These are phyloP conservation scores for Lates japonicus DNA, from an alignment of 2,797 vertebrate species.

Conservation along the genomic window DNA sequence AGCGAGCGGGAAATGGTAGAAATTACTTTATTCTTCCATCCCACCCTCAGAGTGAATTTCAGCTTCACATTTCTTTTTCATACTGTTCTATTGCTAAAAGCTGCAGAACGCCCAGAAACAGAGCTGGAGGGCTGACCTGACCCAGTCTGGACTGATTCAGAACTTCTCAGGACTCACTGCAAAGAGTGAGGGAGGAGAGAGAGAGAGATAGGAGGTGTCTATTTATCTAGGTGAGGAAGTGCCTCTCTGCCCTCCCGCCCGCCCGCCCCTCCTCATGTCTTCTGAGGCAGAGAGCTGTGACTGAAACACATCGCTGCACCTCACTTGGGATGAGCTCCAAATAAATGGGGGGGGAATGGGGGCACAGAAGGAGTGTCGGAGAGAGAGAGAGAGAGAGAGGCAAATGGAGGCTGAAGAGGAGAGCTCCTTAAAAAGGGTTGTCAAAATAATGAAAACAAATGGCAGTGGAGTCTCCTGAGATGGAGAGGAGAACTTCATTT, in stretches of 20 bases:
- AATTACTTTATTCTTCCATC: conserved; percentile 34
- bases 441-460: conserved; percentile 91
- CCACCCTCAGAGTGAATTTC: conserved; percentile 9
- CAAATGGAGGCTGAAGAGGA: conserved; percentile 71
- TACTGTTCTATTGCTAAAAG: conserved; percentile 23
- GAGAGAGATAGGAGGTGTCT: conserved; percentile 73
- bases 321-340: conserved; percentile 81
- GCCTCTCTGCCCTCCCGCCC: conserved; percentile 59
- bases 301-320: conserved; percentile 84
- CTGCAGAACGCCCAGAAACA: conserved; percentile 31
- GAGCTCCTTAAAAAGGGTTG: conserved; percentile 84
- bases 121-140: conserved; percentile 12
- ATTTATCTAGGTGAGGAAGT: conserved; percentile 82
- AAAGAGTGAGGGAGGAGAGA: conserved; percentile 40
- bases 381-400: conserved; percentile 49
- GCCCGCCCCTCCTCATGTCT: conserved; percentile 60
- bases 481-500: conserved; percentile 87
- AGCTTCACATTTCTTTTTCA: conserved; percentile 15
- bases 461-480: conserved; percentile 82
- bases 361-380: conserved; percentile 32
- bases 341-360: conserved; percentile 68
- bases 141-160: conserved; percentile 49
- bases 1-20: conserved; percentile 37
- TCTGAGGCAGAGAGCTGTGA: conserved; percentile 84
- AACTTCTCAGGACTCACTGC: conserved; percentile 46